Percentiles rank a stretch among this genome's conserved stretches.
Conservation (phyloP, 1,140 invertebrate species). For the Ridgeia piscesae region DNA sequence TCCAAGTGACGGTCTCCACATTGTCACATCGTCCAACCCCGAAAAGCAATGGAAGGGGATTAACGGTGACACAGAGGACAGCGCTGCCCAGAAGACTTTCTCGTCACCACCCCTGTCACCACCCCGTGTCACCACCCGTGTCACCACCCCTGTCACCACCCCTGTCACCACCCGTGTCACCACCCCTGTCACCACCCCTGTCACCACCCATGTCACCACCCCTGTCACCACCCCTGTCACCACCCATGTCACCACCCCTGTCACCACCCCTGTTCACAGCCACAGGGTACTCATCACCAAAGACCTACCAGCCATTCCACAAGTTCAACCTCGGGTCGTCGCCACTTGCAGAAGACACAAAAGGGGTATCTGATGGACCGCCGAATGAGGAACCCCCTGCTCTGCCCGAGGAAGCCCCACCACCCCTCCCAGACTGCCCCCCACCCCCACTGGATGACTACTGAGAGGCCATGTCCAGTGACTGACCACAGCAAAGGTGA, state of each 20-base stretch:
- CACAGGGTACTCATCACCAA: neutral
- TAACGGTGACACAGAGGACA: neutral
- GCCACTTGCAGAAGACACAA: neutral
- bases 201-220: neutral
- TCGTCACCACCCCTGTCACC: neutral
- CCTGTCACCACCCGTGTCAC: neutral
- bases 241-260: neutral
- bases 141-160: neutral
- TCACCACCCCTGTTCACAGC: neutral
- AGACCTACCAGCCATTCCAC: neutral
- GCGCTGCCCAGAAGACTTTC: neutral
- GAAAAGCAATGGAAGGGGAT: neutral
- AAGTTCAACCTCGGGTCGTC: neutral
- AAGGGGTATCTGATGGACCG: neutral
- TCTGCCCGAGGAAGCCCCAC: neutral
- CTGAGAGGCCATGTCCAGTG: neutral
- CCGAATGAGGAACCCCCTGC: neutral
- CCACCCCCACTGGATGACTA: neutral
- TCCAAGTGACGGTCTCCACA: neutral
- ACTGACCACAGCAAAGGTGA: neutral
- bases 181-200: neutral
- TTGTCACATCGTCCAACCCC: neutral
- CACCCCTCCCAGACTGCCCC: neutral
- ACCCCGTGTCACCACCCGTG: neutral
- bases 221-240: neutral